Conservation (phyloP, 2,797 vertebrate species). For the Alcedo quadribrachys region DNA sequence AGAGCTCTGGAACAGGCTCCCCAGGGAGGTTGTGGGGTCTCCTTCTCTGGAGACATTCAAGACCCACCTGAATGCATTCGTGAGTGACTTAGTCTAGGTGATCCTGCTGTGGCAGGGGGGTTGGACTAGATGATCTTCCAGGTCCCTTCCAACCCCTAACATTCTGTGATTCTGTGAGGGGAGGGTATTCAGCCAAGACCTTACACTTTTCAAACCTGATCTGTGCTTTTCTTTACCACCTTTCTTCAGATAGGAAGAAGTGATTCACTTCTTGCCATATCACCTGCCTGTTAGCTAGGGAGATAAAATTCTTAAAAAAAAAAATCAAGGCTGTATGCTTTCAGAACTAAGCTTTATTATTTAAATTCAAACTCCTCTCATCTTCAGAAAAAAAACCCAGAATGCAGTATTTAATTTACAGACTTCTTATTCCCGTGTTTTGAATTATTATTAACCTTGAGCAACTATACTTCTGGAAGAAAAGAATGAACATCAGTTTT, state of each 20-base stretch:
- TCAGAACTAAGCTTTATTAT: constrained; percentile 7
- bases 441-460: constrained; percentile 14
- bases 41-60: too few relatives aligned
- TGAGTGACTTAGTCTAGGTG: too few relatives aligned
- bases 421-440: not conserved
- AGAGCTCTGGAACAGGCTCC: too few relatives aligned
- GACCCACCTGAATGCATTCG: too few relatives aligned
- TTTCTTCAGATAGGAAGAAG: not conserved
- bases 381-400: not conserved
- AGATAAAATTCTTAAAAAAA: constrained; percentile 12
- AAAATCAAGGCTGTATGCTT: not conserved
- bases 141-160: too few relatives aligned
- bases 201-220: not conserved
- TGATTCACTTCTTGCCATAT: not conserved
- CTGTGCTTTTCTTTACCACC: not conserved
- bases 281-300: not conserved
- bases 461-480: not conserved
- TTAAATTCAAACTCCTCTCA: not conserved
- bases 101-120: too few relatives aligned
- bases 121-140: too few relatives aligned
- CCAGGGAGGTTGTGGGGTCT: too few relatives aligned
- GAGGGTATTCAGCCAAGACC: not conserved
- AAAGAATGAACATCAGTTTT: not conserved
- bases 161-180: too few relatives aligned
- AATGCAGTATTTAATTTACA: constrained; percentile 2